A percentile compares a stretch with the other conserved stretches of the same genome.
Conservation (phyloP, 2,888 invertebrate genomes). For the Aricia artaxerxes region DNA sequence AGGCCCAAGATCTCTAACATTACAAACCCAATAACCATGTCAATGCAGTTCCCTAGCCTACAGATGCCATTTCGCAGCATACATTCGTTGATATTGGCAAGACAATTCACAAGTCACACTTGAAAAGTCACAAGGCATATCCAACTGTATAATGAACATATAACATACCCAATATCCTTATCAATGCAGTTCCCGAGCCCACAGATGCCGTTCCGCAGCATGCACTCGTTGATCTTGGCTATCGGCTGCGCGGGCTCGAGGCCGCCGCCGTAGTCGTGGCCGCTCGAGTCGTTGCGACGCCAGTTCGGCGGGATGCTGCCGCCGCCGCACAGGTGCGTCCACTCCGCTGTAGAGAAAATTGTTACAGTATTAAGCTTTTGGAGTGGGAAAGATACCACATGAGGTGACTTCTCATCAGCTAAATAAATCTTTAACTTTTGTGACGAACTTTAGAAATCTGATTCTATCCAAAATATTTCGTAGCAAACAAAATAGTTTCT, state of each 20-base stretch:
- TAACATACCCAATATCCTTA: slow-evolving; percentile 81
- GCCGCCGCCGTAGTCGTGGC: slow-evolving; percentile 45
- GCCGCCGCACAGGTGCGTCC: slow-evolving; percentile 81
- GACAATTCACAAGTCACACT: too few species aligned
- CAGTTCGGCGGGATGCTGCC: slow-evolving; percentile 64
- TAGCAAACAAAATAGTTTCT: too few species aligned
- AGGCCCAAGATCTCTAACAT: too few species aligned
- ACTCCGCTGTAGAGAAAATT: slow-evolving; percentile 69
- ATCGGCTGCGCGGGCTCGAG: slow-evolving; percentile 53
- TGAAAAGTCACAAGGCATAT: too few species aligned
- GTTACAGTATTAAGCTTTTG: too few species aligned
- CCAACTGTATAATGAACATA: too few species aligned
- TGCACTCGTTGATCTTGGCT: slow-evolving; percentile 86
- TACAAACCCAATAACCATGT: slow-evolving; percentile 83
- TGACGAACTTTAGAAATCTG: too few species aligned
- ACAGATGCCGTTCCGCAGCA: slow-evolving; percentile 87
- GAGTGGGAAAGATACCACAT: too few species aligned
- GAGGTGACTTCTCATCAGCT: too few species aligned
- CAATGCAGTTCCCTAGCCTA: slow-evolving; percentile 86
- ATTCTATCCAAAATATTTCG: too few species aligned
- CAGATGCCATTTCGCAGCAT: slow-evolving; percentile 57
- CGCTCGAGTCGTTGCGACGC: slow-evolving; percentile 62
- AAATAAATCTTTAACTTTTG: too few species aligned
- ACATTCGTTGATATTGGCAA: too few species aligned
- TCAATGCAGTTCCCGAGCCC: slow-evolving; percentile 87